Percentiles rank a stretch among this genome's conserved stretches.
Conservation (phyloP, 1,140 invertebrate genomes). For the Drosophila suzukii region DNA sequence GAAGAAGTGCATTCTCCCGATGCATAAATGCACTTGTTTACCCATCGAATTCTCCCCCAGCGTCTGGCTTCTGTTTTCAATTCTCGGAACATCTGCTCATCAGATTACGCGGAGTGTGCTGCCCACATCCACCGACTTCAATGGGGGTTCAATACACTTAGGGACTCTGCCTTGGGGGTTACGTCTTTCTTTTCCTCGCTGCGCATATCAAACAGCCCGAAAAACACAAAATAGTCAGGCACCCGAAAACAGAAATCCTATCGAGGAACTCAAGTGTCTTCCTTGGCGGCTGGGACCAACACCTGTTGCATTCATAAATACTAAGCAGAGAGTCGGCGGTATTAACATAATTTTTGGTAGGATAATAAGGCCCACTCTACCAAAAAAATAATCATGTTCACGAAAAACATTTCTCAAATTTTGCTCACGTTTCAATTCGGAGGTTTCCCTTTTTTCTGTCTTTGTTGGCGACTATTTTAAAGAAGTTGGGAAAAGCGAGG, state of each 20-base stretch:
- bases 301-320: conserved; percentile 78
- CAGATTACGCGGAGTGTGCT: conserved; percentile 51
- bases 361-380: conserved; percentile 31
- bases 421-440: conserved; percentile 55
- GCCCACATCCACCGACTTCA: conserved; percentile 6
- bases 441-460: conserved; percentile 43
- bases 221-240: neutral
- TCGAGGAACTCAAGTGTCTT: conserved; percentile 38
- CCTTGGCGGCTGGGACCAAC: conserved; percentile 35
- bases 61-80: conserved; percentile 41
- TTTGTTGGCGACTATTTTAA: conserved; percentile 39
- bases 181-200: conserved; percentile 3
- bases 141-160: conserved; percentile 49
- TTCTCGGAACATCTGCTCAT: conserved; percentile 71
- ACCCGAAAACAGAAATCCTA: conserved; percentile 21
- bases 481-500: neutral
- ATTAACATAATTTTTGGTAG: conserved; percentile 76
- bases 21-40: conserved; percentile 45
- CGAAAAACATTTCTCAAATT: conserved; percentile 32
- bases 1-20: conserved; percentile 10
- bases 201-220: conserved; percentile 37
- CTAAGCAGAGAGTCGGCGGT: conserved; percentile 13
- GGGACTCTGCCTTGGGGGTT: conserved; percentile 15
- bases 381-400: conserved; percentile 3
- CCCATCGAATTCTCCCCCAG: conserved; percentile 13